phyloP scores from a whole-genome alignment of 1,140 invertebrate species.

The Drosophila bifasciata region DNA sequence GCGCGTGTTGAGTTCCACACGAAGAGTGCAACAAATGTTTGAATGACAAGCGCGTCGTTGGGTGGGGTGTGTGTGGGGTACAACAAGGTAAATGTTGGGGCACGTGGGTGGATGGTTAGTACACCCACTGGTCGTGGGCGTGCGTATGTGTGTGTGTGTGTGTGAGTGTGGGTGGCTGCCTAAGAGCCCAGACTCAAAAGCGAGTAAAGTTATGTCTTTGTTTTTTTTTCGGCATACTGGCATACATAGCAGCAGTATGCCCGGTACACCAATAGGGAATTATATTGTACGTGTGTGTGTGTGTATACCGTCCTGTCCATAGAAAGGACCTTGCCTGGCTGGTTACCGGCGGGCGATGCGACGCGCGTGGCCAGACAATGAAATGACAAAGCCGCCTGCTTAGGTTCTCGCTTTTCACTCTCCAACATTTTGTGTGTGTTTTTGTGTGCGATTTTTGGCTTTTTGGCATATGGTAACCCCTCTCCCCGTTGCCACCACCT shows the following conservation, averaged over 20 bases:
- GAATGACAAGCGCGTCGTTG: constrained; percentile 21
- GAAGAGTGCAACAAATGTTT: constrained; percentile 74
- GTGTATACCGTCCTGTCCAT: constrained; percentile 2
- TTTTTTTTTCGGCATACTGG: constrained; percentile 65
- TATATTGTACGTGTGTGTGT: constrained; percentile 23
- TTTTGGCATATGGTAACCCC: constrained; percentile 48
- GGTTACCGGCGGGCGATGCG: constrained; percentile 24
- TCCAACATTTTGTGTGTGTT: constrained; percentile 6
- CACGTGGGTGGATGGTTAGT: constrained; percentile 3
- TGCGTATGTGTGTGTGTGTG: constrained; percentile 34
- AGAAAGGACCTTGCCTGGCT: constrained; percentile 19
- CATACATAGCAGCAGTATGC: constrained; percentile 50
- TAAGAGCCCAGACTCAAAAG: constrained; percentile 41
- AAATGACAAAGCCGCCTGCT: constrained; percentile 63
- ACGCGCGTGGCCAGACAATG: constrained; percentile 54
- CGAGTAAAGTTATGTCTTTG: constrained; percentile 61
- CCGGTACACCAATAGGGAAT: constrained; percentile 9
- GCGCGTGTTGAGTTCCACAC: constrained; percentile 29
- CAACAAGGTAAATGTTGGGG: constrained; percentile 60
- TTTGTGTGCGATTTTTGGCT: constrained; percentile 42
- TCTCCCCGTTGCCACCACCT: no score
- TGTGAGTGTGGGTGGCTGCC: constrained; percentile 46
- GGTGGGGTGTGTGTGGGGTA: background rate
- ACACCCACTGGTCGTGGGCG: background rate
- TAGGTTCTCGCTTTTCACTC: constrained; percentile 27